Conservation (phyloP, 2,888 invertebrate species). For the Xylocampa areola region DNA sequence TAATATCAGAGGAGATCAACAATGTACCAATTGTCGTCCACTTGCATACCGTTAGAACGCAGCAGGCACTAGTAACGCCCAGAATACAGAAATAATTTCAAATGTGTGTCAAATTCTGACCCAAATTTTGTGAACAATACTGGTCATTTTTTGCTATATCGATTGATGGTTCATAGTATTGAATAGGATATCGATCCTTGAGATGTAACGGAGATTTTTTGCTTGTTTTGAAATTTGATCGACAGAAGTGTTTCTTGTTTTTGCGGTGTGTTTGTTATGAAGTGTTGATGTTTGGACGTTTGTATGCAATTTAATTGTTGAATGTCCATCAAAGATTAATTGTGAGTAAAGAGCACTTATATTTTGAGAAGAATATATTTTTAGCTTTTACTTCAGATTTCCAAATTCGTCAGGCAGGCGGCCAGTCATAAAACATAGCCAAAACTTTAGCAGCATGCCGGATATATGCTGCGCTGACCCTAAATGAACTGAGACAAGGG, state of each 20-base stretch:
- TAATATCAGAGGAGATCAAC: constrained; percentile 44
- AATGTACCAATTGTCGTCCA: constrained; percentile 53
- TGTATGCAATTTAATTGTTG: constrained; percentile 11
- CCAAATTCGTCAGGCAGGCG: too few relatives aligned
- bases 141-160: constrained; percentile 51
- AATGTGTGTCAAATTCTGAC: constrained; percentile 53
- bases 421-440: too few relatives aligned
- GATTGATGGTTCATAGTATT: constrained; percentile 35
- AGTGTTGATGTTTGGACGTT: constrained; percentile 22
- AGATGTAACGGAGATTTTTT: constrained; percentile 52
- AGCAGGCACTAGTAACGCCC: constrained; percentile 48
- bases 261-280: constrained; percentile 1
- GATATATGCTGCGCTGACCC: too few relatives aligned
- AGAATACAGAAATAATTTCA: constrained; percentile 40
- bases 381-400: too few relatives aligned
- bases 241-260: constrained; percentile 16
- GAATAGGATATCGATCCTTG: constrained; percentile 51
- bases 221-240: constrained; percentile 20
- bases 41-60: constrained; percentile 56
- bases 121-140: constrained; percentile 59
- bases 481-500: too few relatives aligned
- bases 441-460: too few relatives aligned
- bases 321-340: constrained; percentile 13
- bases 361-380: too few relatives aligned
- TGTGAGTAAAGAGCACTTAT: too few relatives aligned